Evolutionary conservation across 2,797 vertebrate genomes (phyloP).

Genomic region (Falco novaeseelandiae): DNA sequence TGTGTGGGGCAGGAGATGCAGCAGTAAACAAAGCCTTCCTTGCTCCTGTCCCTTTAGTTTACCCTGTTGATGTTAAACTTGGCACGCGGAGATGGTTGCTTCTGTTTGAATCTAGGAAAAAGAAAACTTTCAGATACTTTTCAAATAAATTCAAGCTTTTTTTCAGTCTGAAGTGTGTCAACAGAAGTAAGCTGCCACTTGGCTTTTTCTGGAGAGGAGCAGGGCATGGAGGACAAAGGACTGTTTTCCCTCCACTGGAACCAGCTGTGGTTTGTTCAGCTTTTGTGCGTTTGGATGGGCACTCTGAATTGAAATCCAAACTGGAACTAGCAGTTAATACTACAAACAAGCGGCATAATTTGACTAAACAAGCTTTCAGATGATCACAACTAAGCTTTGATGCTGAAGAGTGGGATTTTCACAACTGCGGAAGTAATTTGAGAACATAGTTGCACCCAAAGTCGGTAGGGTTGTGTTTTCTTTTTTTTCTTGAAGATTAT

Average conservation of each 20-base stretch:
- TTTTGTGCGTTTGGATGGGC: slow-evolving; percentile 39
- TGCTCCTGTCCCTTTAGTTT: background rate
- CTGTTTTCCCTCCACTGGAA: slow-evolving; percentile 1
- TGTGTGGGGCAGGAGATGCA: background rate
- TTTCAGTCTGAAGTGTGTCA: background rate
- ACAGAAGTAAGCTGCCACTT: background rate
- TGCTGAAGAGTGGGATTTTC: slow-evolving; percentile 49
- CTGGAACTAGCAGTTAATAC: slow-evolving; percentile 45
- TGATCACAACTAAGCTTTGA: slow-evolving; percentile 18
- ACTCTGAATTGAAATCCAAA: slow-evolving; percentile 34
- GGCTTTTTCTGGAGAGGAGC: background rate
- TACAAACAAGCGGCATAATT: slow-evolving; percentile 19
- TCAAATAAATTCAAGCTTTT: background rate
- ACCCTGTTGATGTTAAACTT: background rate
- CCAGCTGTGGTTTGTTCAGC: slow-evolving; percentile 8
- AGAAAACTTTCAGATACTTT: background rate
- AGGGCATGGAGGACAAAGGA: background rate
- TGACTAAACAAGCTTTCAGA: slow-evolving; percentile 46
- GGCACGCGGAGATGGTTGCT: background rate
- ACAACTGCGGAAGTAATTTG: slow-evolving; percentile 20
- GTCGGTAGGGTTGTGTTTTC: background rate
- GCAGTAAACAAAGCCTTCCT: background rate
- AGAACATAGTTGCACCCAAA: slow-evolving; percentile 31
- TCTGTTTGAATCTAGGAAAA: background rate
- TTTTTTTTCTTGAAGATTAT: background rate